Percentiles rank a stretch among this genome's conserved stretches.
Evolutionary conservation across 2,888 invertebrate species (phyloP).

Genomic region (Panzeria rudis): DNA sequence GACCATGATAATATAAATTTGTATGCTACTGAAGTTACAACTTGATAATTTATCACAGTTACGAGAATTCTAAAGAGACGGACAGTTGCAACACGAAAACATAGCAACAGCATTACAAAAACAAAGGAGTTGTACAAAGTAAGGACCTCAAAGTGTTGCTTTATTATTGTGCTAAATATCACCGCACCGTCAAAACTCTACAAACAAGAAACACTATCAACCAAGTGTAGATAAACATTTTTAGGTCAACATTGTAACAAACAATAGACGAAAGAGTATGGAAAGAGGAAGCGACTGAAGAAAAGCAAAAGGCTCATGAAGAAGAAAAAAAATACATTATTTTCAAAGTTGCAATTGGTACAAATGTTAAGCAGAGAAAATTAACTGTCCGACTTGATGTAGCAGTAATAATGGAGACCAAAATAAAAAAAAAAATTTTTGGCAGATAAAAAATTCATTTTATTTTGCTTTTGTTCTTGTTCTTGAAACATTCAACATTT

Average conservation of each 20-base stretch:
- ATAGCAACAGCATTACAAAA: background rate
- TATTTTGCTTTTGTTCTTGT: slow-evolving; percentile 16
- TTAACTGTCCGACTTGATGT: slow-evolving; percentile 44
- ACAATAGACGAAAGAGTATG: slow-evolving; percentile 2
- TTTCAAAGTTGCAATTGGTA: slow-evolving; percentile 26
- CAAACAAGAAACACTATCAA: slow-evolving; percentile 8
- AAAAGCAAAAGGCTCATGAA: background rate
- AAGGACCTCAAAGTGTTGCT: slow-evolving; percentile 26
- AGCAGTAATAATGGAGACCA: slow-evolving; percentile 39
- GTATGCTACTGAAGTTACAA: slow-evolving; percentile 65
- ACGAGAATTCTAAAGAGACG: slow-evolving; percentile 40
- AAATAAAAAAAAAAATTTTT: background rate
- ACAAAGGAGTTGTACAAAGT: slow-evolving; percentile 21
- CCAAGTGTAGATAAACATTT: slow-evolving; percentile 42
- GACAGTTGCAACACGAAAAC: slow-evolving; percentile 22
- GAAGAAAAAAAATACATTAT: background rate
- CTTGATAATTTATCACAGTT: slow-evolving; percentile 70
- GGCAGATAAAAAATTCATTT: background rate
- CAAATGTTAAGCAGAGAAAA: slow-evolving; percentile 50
- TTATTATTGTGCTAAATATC: slow-evolving; percentile 56
- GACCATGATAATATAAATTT: slow-evolving; percentile 52
- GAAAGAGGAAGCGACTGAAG: background rate
- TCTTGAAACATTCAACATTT: slow-evolving; percentile 49
- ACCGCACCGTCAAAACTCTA: slow-evolving; percentile 1
- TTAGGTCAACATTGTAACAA: slow-evolving; percentile 57